Percentiles rank a stretch among this genome's conserved stretches.
phyloP scores from a whole-genome alignment of 2,888 invertebrate species.

The Rhabditoides inermis region DNA sequence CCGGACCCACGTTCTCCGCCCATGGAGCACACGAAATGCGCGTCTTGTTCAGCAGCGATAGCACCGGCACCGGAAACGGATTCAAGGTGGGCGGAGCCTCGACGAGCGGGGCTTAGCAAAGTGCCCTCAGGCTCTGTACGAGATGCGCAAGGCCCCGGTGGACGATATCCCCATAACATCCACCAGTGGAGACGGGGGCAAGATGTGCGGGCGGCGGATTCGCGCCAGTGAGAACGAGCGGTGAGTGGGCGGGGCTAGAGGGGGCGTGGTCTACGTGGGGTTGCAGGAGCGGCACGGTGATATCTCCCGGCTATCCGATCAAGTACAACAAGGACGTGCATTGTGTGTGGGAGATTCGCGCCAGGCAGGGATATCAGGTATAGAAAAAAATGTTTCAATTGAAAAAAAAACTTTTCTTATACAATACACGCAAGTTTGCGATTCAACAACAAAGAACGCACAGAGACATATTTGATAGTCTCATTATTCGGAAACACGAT shows the following conservation, averaged over 20 bases:
- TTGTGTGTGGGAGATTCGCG: conserved; percentile 84
- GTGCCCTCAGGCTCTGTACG: conserved; percentile 67
- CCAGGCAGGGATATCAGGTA: conserved; percentile 32
- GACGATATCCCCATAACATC: conserved; percentile 49
- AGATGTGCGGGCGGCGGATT: too few relatives aligned
- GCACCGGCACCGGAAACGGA: conserved; percentile 78
- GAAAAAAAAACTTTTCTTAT: too few relatives aligned
- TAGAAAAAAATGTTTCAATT: too few relatives aligned
- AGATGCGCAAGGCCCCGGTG: conserved; percentile 64
- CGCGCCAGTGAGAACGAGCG: too few relatives aligned
- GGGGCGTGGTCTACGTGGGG: not conserved
- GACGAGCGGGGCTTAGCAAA: not conserved
- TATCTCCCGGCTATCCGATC: conserved; percentile 80
- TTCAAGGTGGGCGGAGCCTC: conserved; percentile 63
- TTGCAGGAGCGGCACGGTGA: too few relatives aligned
- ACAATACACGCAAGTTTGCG: too few relatives aligned
- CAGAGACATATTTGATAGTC: too few relatives aligned
- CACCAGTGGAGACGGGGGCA: too few relatives aligned
- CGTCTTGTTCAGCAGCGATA: conserved; percentile 78
- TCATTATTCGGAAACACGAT: too few relatives aligned
- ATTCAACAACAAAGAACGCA: too few relatives aligned
- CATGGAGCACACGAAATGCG: conserved; percentile 78
- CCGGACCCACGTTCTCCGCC: conserved; percentile 87
- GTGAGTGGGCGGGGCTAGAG: too few relatives aligned
- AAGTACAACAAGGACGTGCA: conserved; percentile 76